Evolutionary conservation across 2,797 vertebrate species (phyloP).

Genomic region (Molossus molossus): DNA sequence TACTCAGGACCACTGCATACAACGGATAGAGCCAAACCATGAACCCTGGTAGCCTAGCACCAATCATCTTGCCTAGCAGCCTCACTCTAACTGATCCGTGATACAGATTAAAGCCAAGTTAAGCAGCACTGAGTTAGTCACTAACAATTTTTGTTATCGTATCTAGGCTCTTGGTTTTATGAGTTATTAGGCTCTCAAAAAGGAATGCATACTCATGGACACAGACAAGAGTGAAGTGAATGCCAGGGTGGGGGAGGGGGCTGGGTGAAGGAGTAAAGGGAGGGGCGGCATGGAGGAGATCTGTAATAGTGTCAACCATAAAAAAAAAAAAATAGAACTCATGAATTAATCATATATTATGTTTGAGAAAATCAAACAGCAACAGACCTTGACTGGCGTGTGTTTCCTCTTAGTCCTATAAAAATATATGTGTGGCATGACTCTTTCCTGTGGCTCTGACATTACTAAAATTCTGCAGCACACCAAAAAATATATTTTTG

Average conservation of each 20-base stretch:
- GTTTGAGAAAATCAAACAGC: not conserved
- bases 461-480: not conserved
- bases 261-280: too few relatives aligned
- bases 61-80: not conserved
- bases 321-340: not conserved
- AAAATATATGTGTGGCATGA: not conserved
- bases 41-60: not conserved
- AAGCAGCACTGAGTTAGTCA: not conserved
- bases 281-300: too few relatives aligned
- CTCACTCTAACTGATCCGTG: not conserved
- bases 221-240: not conserved
- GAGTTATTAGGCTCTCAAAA: not conserved
- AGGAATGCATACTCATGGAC: not conserved
- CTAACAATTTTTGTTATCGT: not conserved
- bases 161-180: not conserved
- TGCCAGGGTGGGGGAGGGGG: too few relatives aligned
- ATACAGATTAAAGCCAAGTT: not conserved
- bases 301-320: too few relatives aligned
- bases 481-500: not conserved
- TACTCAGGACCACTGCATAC: fast-evolving
- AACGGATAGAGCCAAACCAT: not conserved
- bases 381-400: not conserved
- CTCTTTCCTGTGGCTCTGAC: not conserved
- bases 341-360: not conserved
- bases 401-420: not conserved